A percentile compares a stretch with the other conserved stretches of the same genome.
Conservation (phyloP, 2,113 vertebrate species). For the Strix aluco region DNA sequence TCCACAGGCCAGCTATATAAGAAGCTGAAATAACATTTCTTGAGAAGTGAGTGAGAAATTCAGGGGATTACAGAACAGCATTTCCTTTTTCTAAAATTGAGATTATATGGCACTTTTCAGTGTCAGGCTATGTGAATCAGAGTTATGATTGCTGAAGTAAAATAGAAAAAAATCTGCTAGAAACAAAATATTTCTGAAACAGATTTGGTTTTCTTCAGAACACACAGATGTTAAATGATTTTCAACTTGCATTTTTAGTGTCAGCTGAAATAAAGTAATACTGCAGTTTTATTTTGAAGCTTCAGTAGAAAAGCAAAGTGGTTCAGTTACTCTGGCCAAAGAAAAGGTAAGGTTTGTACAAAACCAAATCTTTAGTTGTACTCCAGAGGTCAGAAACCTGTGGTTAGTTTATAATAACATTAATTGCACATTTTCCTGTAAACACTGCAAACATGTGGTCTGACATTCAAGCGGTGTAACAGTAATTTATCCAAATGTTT, state of each 20-base stretch:
- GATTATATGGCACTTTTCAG: neutral
- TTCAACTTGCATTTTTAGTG: neutral
- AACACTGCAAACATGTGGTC: neutral
- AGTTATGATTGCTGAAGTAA: constrained; percentile 18
- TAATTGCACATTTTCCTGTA: constrained; percentile 15
- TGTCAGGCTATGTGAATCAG: constrained; percentile 11
- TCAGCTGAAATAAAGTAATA: neutral
- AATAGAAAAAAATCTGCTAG: constrained; percentile 5
- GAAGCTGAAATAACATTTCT: neutral
- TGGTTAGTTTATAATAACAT: neutral
- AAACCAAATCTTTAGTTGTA: neutral
- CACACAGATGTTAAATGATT: constrained; percentile 23
- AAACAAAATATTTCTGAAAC: constrained; percentile 35
- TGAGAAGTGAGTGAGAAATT: neutral
- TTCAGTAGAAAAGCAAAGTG: neutral
- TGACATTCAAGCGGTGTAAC: neutral
- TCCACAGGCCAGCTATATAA: neutral
- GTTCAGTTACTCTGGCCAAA: neutral
- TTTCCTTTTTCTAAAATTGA: neutral
- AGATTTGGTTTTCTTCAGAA: constrained; percentile 21
- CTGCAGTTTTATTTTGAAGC: neutral
- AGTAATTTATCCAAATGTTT: neutral
- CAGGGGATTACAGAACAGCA: neutral
- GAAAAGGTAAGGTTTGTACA: neutral
- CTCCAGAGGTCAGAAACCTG: neutral